Base-by-base conservation (phyloP, 2,797 vertebrate species). In the Semotilus atromaculatus region DNA sequence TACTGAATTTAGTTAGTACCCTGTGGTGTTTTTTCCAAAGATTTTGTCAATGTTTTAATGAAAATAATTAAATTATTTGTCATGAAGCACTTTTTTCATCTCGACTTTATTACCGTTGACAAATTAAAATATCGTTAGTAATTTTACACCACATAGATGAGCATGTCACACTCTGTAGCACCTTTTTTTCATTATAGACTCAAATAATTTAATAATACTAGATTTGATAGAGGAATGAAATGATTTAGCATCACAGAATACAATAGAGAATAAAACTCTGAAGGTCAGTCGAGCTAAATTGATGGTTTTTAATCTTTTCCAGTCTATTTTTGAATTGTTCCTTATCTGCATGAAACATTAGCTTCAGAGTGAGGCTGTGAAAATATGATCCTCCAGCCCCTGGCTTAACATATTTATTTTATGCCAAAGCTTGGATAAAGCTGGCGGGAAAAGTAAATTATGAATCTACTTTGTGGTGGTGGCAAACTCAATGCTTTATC, bases 341-440 rank as follows among this genome's bases (percentile, higher is more conserved):
- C 89, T 93, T 91, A 92, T 94, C 89, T 92, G 88, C 89, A 91
- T 87, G 90, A 92, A 92, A 91, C 91, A 90, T 75, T 89, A 91
- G 89, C 70, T 79, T 85, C 74, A 83, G 29, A 90, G 90, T 86
- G 80, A 84, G 71, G n/a, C 60, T 86, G 51, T 38, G 62, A 79
- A 87, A 84, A 77, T 81, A 76, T 68, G 71, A 87, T 70, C 14
- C 40, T 66, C 51, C 23, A 34, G 62, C 70, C 8, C 81, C 38
- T 53, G 74, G 87, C 82, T 93, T 92, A 92, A 90, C 90, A 89
- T 93, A 90, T 92, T 93, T 91, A 93, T 94, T 93, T 86, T 83
- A 90, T 90, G 82, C 89, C 92, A 93, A 91, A 93, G 88, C 91
- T 90, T 92, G 90, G 70, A 89, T 88, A 90, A 89, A 87, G 36